phyloP scores from a whole-genome alignment of 2,113 vertebrate species.

The Toxostoma redivivum region DNA sequence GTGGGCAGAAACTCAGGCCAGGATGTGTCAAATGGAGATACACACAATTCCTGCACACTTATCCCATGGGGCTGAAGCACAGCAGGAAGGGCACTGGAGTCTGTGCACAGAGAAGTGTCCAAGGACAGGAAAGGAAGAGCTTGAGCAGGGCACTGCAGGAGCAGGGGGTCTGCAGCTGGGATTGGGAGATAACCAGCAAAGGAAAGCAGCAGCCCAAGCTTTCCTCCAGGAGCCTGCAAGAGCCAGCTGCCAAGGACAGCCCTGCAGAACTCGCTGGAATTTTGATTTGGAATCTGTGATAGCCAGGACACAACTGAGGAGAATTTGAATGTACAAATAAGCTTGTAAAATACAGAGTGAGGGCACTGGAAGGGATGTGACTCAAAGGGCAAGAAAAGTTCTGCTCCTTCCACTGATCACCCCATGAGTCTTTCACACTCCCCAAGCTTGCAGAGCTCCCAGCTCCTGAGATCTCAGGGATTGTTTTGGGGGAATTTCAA shows the following conservation, averaged over 20 bases:
- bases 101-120: neutral
- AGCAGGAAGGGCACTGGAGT: neutral
- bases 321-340: neutral
- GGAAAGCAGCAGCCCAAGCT: neutral
- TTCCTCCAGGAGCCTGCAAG: neutral
- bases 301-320: neutral
- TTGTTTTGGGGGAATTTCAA: neutral
- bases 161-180: neutral
- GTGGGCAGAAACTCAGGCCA: neutral
- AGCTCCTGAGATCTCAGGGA: neutral
- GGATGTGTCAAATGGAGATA: neutral
- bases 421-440: neutral
- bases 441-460: neutral
- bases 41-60: neutral
- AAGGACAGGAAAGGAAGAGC: neutral
- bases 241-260: neutral
- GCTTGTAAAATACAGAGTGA: fast-evolving
- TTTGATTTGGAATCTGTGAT: neutral
- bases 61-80: neutral
- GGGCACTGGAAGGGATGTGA: neutral
- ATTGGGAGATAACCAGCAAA: neutral
- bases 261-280: neutral
- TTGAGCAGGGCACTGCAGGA: neutral
- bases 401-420: neutral
- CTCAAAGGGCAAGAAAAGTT: neutral